Conservation (phyloP, 2,888 invertebrate species). For the Amiota minor region DNA sequence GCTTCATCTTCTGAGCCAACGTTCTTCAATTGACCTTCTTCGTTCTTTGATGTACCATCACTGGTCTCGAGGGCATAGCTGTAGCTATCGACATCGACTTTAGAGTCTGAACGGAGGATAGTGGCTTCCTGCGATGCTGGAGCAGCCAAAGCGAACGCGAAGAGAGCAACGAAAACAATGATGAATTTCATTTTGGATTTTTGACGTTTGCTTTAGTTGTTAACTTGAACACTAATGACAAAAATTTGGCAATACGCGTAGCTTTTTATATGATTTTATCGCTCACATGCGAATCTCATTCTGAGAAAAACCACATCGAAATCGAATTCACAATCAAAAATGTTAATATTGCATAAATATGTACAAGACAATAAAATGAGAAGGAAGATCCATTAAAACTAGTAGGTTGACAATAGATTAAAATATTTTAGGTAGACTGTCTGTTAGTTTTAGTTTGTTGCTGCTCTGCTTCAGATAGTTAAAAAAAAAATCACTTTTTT, state of each 20-base stretch:
- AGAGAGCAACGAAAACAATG: conserved; percentile 67
- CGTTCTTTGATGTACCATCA: conserved; percentile 54
- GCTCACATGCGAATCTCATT: conserved; percentile 4
- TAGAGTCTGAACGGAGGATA: conserved; percentile 60
- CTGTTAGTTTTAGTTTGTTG: too few species aligned
- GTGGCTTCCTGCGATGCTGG: conserved; percentile 39
- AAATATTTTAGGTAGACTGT: too few species aligned
- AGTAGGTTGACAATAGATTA: too few species aligned
- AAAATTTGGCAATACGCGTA: not conserved
- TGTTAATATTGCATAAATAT: too few species aligned
- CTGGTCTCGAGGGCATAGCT: conserved; percentile 67
- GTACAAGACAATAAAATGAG: too few species aligned
- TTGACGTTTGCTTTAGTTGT: conserved; percentile 10
- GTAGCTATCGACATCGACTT: conserved; percentile 77
- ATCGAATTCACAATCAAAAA: too few species aligned
- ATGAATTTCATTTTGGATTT: conserved; percentile 59
- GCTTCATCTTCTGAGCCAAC: conserved; percentile 49
- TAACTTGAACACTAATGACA: not conserved
- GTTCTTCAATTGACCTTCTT: conserved; percentile 52
- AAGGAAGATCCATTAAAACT: too few species aligned
- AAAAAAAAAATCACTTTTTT: too few species aligned
- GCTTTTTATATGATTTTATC: conserved; percentile 3
- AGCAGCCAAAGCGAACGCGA: conserved; percentile 57
- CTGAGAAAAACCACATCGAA: not conserved
- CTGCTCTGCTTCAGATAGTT: too few species aligned